Evolutionary conservation across 1,140 invertebrate species (phyloP).

Genomic region (Xylocopa sonorina): DNA sequence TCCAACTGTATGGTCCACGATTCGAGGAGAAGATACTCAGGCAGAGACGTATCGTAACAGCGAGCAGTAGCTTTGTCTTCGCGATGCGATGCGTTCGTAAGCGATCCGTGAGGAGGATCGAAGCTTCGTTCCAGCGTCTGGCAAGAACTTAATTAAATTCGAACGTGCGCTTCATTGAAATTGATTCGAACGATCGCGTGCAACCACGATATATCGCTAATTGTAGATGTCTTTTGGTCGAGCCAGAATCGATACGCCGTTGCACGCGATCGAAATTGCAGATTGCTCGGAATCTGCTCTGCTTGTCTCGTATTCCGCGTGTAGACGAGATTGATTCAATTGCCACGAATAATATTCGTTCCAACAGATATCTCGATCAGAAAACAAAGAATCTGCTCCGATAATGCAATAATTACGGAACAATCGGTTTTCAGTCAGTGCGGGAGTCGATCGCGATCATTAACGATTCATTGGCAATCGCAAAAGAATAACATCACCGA

Average conservation of each 20-base stretch:
- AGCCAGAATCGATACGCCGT: neutral
- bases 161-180: constrained; percentile 32
- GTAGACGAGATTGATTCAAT: neutral
- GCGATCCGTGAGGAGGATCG: neutral
- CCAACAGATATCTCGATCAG: neutral
- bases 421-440: too few relatives aligned
- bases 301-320: neutral
- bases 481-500: neutral
- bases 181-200: constrained; percentile 22
- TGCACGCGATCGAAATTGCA: neutral
- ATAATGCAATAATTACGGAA: too few relatives aligned
- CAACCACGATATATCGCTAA: constrained; percentile 21
- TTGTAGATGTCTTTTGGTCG: constrained; percentile 17
- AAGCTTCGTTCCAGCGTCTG: neutral
- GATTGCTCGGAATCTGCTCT: neutral
- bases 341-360: neutral
- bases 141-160: constrained; percentile 54
- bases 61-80: neutral
- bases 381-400: too few relatives aligned
- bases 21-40: neutral
- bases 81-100: neutral
- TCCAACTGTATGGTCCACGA: neutral
- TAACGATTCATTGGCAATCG: too few relatives aligned
- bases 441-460: too few relatives aligned
- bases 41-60: neutral